phyloP scores from a whole-genome alignment of 2,888 invertebrate genomes.

The Lasioglossum pauxillum region DNA sequence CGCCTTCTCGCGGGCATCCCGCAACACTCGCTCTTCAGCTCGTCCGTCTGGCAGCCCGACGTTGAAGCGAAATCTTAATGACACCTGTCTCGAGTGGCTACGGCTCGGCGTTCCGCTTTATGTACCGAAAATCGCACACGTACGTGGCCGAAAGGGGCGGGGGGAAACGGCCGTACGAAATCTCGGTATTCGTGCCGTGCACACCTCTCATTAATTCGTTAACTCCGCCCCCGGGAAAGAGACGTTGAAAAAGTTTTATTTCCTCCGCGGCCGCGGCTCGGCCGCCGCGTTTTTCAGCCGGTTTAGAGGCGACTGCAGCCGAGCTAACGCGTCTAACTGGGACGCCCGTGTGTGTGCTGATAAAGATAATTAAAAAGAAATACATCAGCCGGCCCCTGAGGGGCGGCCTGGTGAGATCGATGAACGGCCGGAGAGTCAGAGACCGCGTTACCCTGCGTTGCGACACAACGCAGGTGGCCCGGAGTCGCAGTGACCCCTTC shows the following conservation, averaged over 20 bases:
- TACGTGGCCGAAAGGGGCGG: background rate
- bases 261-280: background rate
- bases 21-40: constrained; percentile 53
- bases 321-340: background rate
- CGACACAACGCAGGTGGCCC: background rate
- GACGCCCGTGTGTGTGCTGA: background rate
- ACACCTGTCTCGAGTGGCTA: constrained; percentile 68
- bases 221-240: constrained; percentile 20
- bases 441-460: constrained; percentile 4
- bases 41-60: constrained; percentile 60
- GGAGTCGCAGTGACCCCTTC: background rate
- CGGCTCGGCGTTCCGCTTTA: constrained; percentile 51
- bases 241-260: constrained; percentile 28
- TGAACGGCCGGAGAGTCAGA: constrained; percentile 3
- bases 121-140: constrained; percentile 57
- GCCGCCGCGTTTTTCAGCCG: background rate
- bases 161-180: background rate
- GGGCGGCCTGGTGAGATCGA: background rate
- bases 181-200: constrained; percentile 32
- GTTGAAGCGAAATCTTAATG: constrained; percentile 72
- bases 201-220: constrained; percentile 56
- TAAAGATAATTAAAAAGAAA: constrained; percentile 27
- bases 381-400: background rate
- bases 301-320: background rate
- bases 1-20: constrained; percentile 50